These are phyloP conservation scores for Esperia sulphurella DNA, from an alignment of 2,888 invertebrate species.

Conservation along the genomic window DNA sequence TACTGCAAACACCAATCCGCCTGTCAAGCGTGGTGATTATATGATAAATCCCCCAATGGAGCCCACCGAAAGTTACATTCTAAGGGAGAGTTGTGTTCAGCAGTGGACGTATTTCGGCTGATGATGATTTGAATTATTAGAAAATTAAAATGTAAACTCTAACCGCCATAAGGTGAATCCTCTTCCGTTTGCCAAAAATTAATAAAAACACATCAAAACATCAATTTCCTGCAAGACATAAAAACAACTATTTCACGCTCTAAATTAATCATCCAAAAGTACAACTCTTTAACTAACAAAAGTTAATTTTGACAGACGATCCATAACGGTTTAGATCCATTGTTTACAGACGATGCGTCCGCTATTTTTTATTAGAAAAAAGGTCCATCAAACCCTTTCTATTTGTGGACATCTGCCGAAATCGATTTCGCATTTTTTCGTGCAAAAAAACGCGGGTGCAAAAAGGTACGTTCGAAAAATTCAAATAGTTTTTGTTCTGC, in stretches of 20 bases:
- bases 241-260: constrained; percentile 36
- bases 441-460: constrained; percentile 65
- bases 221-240: constrained; percentile 22
- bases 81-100: no score
- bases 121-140: no score
- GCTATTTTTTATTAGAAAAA: constrained; percentile 52
- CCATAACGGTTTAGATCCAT: constrained; percentile 60
- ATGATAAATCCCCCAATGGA: no score
- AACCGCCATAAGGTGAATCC: constrained; percentile 15
- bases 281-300: constrained; percentile 60
- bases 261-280: constrained; percentile 36
- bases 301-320: constrained; percentile 61
- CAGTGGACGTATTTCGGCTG: no score
- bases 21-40: no score
- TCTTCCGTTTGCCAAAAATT: constrained; percentile 25
- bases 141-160: no score
- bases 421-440: constrained; percentile 75
- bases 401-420: constrained; percentile 76
- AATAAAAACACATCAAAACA: constrained; percentile 11
- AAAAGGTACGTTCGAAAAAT: constrained; percentile 51
- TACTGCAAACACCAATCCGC: no score
- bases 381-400: constrained; percentile 72
- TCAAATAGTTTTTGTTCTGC: constrained; percentile 45
- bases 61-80: no score
- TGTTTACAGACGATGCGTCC: constrained; percentile 61